A percentile compares a stretch with the other conserved stretches of the same genome.
These are phyloP conservation scores for Cephus nigrinus DNA, from an alignment of 2,888 invertebrate genomes.

Conservation along the genomic window DNA sequence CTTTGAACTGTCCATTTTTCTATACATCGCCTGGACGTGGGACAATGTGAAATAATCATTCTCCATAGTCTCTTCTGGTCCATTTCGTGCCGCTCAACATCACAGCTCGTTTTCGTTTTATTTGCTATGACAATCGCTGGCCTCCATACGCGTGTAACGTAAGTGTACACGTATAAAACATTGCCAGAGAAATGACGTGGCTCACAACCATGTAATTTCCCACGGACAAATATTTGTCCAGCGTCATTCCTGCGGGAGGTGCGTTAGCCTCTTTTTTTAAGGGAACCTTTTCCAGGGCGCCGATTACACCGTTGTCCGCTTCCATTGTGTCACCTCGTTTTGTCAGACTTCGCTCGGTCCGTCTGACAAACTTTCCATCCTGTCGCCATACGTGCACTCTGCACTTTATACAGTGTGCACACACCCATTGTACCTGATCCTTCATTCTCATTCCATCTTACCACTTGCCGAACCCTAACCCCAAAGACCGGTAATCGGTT, in stretches of 20 bases:
- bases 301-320: too few relatives aligned
- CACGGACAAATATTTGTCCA: conserved; percentile 1
- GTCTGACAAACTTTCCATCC: too few relatives aligned
- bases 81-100: neutral
- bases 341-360: too few relatives aligned
- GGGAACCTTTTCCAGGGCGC: too few relatives aligned
- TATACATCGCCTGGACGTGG: neutral
- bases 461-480: too few relatives aligned
- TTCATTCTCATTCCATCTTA: too few relatives aligned
- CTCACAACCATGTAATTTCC: neutral
- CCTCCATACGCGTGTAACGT: neutral
- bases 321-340: too few relatives aligned
- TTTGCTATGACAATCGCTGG: neutral
- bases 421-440: too few relatives aligned
- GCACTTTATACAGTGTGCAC: too few relatives aligned
- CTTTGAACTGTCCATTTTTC: neutral
- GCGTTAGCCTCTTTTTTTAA: conserved; percentile 3
- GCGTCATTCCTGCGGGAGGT: neutral
- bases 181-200: too few relatives aligned
- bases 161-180: neutral
- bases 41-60: neutral
- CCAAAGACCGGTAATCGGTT: too few relatives aligned
- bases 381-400: too few relatives aligned
- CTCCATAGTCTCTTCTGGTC: neutral
- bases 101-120: neutral